Evolutionary conservation across 2,888 invertebrate species (phyloP).

Genomic region (Diarsia brunnea): DNA sequence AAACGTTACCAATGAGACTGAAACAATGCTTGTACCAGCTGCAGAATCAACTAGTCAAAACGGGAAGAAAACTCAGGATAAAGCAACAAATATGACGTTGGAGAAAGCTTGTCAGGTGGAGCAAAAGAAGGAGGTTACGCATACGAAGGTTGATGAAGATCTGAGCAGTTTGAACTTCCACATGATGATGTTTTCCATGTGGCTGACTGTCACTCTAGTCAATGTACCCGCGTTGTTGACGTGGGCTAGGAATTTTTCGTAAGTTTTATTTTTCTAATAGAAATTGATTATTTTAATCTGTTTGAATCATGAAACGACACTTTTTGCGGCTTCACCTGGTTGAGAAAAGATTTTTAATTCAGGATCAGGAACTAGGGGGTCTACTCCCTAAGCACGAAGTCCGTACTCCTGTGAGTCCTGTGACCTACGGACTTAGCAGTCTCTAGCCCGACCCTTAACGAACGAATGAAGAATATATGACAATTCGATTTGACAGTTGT

Average conservation of each 20-base stretch:
- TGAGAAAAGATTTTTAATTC: no score
- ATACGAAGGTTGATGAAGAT: constrained; percentile 74
- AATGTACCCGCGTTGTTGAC: constrained; percentile 94
- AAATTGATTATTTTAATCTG: neutral
- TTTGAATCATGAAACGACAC: neutral
- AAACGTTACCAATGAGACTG: constrained; percentile 52
- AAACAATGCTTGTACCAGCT: constrained; percentile 56
- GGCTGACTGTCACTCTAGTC: constrained; percentile 92
- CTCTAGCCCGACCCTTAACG: no score
- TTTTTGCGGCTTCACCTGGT: no score
- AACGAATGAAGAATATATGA: no score
- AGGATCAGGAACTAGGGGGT: no score
- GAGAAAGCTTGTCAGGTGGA: constrained; percentile 39
- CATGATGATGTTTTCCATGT: constrained; percentile 93
- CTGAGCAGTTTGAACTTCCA: constrained; percentile 93
- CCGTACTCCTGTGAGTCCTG: no score
- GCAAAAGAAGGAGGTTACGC: constrained; percentile 41
- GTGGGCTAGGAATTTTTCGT: constrained; percentile 96
- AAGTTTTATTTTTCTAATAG: constrained; percentile 73
- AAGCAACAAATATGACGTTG: constrained; percentile 14
- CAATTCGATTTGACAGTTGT: no score
- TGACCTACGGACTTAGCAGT: no score
- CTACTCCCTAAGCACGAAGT: no score
- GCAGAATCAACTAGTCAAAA: constrained; percentile 29
- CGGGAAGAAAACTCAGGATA: constrained; percentile 22